These are phyloP conservation scores for Cydia pomonella DNA, from an alignment of 1,140 invertebrate genomes.

Conservation along the genomic window DNA sequence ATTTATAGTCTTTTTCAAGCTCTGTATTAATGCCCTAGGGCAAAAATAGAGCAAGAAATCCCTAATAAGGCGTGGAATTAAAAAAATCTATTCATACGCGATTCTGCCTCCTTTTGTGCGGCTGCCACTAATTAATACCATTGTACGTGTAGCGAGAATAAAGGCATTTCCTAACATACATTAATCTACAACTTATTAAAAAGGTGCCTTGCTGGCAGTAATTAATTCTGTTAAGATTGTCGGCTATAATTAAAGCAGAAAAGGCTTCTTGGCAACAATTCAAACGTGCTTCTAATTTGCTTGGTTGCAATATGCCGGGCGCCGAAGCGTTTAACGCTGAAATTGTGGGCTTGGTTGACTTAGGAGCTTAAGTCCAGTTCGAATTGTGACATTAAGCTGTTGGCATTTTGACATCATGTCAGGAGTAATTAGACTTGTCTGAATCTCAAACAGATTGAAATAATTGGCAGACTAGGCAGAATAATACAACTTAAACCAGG, in stretches of 20 bases:
- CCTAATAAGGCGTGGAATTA: slow-evolving; percentile 10
- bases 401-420: slow-evolving; percentile 9
- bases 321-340: neutral
- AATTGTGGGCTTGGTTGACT: slow-evolving; percentile 12
- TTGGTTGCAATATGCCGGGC: neutral
- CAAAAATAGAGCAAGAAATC: slow-evolving; percentile 12
- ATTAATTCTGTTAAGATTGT: slow-evolving; percentile 23
- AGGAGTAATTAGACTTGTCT: slow-evolving; percentile 16
- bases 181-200: neutral
- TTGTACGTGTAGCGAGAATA: slow-evolving; percentile 12
- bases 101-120: slow-evolving; percentile 4
- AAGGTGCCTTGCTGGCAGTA: neutral
- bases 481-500: too few species aligned
- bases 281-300: neutral
- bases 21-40: neutral
- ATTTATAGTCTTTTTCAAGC: neutral
- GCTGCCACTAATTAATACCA: slow-evolving; percentile 25
- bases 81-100: neutral
- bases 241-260: slow-evolving; percentile 15
- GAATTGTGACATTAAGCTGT: slow-evolving; percentile 4
- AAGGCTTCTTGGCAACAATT: slow-evolving; percentile 13
- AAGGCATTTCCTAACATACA: slow-evolving; percentile 8
- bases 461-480: too few species aligned
- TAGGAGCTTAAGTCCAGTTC: neutral
- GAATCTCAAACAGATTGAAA: neutral